A percentile compares a stretch with the other conserved stretches of the same genome.
Conservation (phyloP, 2,888 invertebrate species). For the Eupithecia centaureata region DNA sequence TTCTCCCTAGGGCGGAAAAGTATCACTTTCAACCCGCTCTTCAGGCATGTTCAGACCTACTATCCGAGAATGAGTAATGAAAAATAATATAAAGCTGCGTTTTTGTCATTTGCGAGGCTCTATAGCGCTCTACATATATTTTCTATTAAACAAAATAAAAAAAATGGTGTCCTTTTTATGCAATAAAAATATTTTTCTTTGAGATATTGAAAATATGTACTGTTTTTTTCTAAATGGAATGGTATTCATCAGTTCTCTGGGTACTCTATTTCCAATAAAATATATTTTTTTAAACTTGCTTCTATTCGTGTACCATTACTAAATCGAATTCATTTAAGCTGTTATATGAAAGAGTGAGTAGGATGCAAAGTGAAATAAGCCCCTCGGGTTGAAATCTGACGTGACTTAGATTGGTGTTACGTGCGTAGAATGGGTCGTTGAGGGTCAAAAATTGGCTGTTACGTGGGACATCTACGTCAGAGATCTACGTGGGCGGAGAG, state of each 20-base stretch:
- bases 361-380: constrained; percentile 17
- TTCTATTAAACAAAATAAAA: no score
- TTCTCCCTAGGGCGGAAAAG: no score
- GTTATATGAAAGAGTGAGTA: not conserved
- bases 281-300: not conserved
- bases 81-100: no score
- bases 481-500: constrained; percentile 21
- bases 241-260: not conserved
- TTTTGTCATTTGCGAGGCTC: no score
- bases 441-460: constrained; percentile 22
- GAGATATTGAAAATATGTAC: no score
- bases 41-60: no score
- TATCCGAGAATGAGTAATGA: no score
- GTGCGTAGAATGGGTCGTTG: constrained; percentile 40
- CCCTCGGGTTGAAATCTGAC: constrained; percentile 30
- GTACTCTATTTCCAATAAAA: not conserved
- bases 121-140: no score
- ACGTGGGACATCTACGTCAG: constrained; percentile 20
- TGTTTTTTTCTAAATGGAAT: no score
- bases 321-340: not conserved
- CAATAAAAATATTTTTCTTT: no score
- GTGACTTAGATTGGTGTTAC: constrained; percentile 43
- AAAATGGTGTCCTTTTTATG: no score
- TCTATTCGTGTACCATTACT: not conserved
- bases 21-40: no score